Conservation (phyloP, 2,113 vertebrate genomes). For the Hyperopisus bebe region DNA sequence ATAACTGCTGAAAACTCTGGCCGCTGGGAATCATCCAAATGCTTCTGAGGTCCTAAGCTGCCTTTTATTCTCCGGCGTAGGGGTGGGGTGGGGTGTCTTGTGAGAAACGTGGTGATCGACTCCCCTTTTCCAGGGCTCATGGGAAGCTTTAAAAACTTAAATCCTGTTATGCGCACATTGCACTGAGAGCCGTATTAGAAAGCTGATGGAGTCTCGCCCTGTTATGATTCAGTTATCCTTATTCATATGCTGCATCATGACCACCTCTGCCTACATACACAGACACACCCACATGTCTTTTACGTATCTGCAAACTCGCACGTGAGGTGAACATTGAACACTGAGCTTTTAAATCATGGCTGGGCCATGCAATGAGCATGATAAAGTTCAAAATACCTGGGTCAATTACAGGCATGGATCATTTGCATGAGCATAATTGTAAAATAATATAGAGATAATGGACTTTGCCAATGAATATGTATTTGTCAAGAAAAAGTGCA, state of each 20-base stretch:
- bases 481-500: neutral
- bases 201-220: neutral
- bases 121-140: neutral
- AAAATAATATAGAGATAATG: neutral
- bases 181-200: neutral
- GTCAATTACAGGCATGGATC: conserved; percentile 7
- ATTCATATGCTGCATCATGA: neutral
- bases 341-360: neutral
- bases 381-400: neutral
- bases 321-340: neutral
- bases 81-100: neutral
- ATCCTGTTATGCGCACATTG: neutral
- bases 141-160: conserved; percentile 1
- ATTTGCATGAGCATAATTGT: conserved; percentile 21
- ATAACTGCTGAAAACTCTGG: neutral
- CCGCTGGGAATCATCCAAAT: neutral
- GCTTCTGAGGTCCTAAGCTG: neutral
- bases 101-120: neutral
- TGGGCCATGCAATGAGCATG: neutral
- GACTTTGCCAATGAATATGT: neutral
- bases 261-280: neutral
- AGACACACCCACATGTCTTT: neutral
- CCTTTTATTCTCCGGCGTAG: neutral
- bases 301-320: neutral
- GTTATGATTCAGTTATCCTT: neutral